A percentile compares a stretch with the other conserved stretches of the same genome.
These are phyloP conservation scores for Icerya purchasi DNA, from an alignment of 2,888 invertebrate genomes.

Conservation along the genomic window DNA sequence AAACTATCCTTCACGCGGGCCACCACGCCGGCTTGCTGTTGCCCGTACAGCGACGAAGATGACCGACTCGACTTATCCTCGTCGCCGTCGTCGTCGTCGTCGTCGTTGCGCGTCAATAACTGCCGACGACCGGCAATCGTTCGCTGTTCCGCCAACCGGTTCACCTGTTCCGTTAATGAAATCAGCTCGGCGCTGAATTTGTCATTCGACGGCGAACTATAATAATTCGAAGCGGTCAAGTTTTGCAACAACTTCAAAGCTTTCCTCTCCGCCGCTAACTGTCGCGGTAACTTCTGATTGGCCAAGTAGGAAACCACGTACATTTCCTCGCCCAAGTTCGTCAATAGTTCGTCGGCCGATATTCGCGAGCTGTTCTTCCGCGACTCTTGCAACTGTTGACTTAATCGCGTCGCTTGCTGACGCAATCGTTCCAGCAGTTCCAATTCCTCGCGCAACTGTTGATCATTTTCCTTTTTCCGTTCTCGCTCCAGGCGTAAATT, in stretches of 20 bases:
- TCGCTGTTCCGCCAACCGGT: conserved; percentile 46
- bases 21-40: conserved; percentile 38
- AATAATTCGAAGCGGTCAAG: conserved; percentile 41
- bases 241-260: conserved; percentile 45
- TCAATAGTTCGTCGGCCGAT: conserved; percentile 32
- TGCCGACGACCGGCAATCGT: too few species aligned
- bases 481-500: conserved; percentile 35
- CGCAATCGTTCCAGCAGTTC: conserved; percentile 30
- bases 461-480: conserved; percentile 32
- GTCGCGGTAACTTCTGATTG: conserved; percentile 57
- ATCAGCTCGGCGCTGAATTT: conserved; percentile 37
- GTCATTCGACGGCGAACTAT: conserved; percentile 41
- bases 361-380: conserved; percentile 3
- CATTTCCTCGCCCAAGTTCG: conserved; percentile 52
- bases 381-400: conserved; percentile 33
- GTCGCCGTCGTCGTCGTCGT: conserved; percentile 51
- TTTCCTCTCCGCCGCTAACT: conserved; percentile 38
- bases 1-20: conserved; percentile 55
- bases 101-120: conserved; percentile 38
- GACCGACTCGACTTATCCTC: conserved; percentile 54
- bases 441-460: conserved; percentile 35
- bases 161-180: conserved; percentile 32
- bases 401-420: conserved; percentile 35
- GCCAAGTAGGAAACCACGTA: conserved; percentile 51
- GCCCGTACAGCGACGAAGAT: not conserved